Evolutionary conservation across 1,140 invertebrate species (phyloP), one percentile per base, ranked within the genome.

Genomic region (Pogonomyrmex californicus): DNA sequence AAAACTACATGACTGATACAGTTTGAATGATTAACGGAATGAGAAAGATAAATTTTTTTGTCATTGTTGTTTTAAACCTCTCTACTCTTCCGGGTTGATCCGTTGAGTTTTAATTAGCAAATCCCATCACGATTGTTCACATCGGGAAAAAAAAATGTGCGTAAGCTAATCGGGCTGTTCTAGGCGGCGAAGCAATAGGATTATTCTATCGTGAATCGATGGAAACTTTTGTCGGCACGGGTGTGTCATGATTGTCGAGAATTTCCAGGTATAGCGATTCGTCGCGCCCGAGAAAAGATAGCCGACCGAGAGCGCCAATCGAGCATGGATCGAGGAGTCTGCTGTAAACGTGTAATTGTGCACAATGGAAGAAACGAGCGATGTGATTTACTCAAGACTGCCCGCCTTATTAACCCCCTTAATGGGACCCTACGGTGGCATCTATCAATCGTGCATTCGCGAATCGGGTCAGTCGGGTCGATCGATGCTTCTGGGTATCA

Each of bases 391-490:
- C 30, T 17, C 58, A 41, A 44, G 49, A 89, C 30, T 65, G 41
- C 4, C 33, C 70, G 14, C 17, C 33, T 63, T 36, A 76, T 60
- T 33, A 62, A 14, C 44, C 4, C 23, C 10, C 41, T 47, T 82
- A 90, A 91, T 85, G 5, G 51, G 65, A 86, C 86, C 78, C 81
- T 30, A 49, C 60, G 60, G 47, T 86, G 60, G 58, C 63, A 65
- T 86, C 54, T 51, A 75, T 71, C 86, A 30, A 17, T 44, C 36
- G 38, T 36, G 66, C 51, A 82, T 83, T 47, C 63, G 6, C 23
- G 71, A 89, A 88, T 71, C n/a, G 70, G 41, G 76, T 90, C 76
- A 86, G 30, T 78, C 73, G n/a, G 7, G 4, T 56, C 41, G 71
- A 41, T 62, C 60, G 51, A 23, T 38, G n/a, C 14, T 41, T 3